Evolutionary conservation across 2,888 invertebrate genomes (phyloP), one percentile per base, ranked within the genome.

Genomic region (Agonopterix arenella): DNA sequence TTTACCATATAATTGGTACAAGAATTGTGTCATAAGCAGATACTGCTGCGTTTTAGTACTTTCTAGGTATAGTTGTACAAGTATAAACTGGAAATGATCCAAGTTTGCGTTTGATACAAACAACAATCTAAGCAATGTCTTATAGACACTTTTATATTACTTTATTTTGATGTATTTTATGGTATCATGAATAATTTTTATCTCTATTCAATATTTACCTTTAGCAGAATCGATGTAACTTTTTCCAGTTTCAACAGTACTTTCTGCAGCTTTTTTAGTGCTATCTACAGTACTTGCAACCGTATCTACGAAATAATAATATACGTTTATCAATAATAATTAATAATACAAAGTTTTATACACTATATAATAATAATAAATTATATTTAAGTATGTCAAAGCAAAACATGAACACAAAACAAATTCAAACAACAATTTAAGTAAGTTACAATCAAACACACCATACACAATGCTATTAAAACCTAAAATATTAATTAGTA

Each of bases 251-350:
- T 82, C 81, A 53, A 77, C 59, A 37, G 88, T 80, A 52, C 72
- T 73, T 59, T 84, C 82, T 40, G 88, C 84, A 10, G 80, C 73
- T 67, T 83, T 84, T 68, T 82, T 88, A 57, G 86, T 82, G 57
- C 61, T 80, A 70, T 85, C 84, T 73, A 84, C 70, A 53, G 85
- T 73, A 60, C 62, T 74, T 49, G 76, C 68, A 62, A 84, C 74
- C 13, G 81, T 75, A 71, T 40, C 37, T 49, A 56, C 40, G 40
- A 40, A 40, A 40, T 40, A 40, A 40, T 40, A 40, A 40, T 28
- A 28, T 28, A 28, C 5, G 5, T 28, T 28, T 7, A 7, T 28
- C 28, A 28, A 28, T 28, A 18, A 18, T 18, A 18, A 18, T 2
- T 18, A 28, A 28, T 28, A 28, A 28, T 28, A 7, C 1, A 5